Evolutionary conservation across 2,888 invertebrate species (phyloP), one percentile per base, ranked within the genome.

Genomic region (Cryptocheilus praepositus): DNA sequence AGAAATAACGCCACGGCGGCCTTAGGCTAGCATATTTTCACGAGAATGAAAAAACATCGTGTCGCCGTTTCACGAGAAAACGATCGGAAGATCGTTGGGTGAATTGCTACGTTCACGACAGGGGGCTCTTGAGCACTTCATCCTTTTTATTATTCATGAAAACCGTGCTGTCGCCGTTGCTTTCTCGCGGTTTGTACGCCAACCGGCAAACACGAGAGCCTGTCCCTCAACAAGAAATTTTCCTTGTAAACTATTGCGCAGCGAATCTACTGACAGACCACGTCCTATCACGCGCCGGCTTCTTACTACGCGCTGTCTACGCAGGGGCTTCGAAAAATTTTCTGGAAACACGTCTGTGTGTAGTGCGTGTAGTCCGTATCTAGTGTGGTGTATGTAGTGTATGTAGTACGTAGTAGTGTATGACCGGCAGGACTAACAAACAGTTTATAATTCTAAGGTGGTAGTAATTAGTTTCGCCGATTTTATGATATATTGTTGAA

Each of bases 121-220:
- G 69, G 64, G 59, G 36, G 77, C 73, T 74, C 74, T 64, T 74
- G 74, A 76, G 80, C 81, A 81, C 83, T 84, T 83, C 79, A 82
- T 76, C 79, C 86, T 84, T 84, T 87, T 88, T 88, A 88, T 88
- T 88, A 88, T 88, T 88, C 88, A 88, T 88, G 88, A 88, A 86
- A 86, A 78, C 69, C 70, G 66, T 77, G 78, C 67, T 70, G 68
- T 65, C 77, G 77, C 16, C 18, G 18, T 2, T 70, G 70, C 71
- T 73, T 77, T 67, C 80, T 69, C 64, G 67, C 64, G 45, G 28
- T 63, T 63, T 43, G 22, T 46, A 25, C 4, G 36, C 25, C 64
- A 52, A 36, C 52, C 64, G 19, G 28, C 43, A 43, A 63, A 36
- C 49, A 45, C 25, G 2, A 45, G 53, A 44, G 18, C 19, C 3